phyloP scores from a whole-genome alignment of 2,888 invertebrate species.

The Metalampra italica region DNA sequence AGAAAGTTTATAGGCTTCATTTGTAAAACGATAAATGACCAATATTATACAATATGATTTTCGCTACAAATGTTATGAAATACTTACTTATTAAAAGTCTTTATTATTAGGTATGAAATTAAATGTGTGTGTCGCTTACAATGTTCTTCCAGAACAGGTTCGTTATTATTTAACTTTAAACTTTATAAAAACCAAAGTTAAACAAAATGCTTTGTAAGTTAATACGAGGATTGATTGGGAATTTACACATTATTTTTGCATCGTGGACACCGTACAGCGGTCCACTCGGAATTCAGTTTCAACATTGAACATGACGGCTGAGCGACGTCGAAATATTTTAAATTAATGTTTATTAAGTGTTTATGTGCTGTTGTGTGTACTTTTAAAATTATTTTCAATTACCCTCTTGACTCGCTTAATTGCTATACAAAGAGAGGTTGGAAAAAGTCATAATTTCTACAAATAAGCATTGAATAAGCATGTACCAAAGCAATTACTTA shows the following conservation, averaged over 20 bases:
- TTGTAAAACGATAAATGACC: too few relatives aligned
- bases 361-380: conserved; percentile 23
- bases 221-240: neutral
- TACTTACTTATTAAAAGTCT: too few relatives aligned
- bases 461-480: neutral
- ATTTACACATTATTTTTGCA: neutral
- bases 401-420: conserved; percentile 15
- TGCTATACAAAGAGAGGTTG: conserved; percentile 2
- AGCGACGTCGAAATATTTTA: conserved; percentile 53
- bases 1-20: too few relatives aligned
- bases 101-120: too few relatives aligned
- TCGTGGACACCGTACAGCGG: conserved; percentile 31
- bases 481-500: neutral
- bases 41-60: too few relatives aligned
- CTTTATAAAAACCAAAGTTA: too few relatives aligned
- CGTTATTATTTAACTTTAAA: too few relatives aligned
- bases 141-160: too few relatives aligned
- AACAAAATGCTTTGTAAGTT: too few relatives aligned
- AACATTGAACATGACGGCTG: conserved; percentile 48
- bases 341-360: conserved; percentile 49
- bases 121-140: too few relatives aligned
- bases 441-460: neutral
- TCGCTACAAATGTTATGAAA: too few relatives aligned
- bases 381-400: conserved; percentile 28
- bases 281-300: conserved; percentile 47